Conservation (phyloP, 2,797 vertebrate genomes). For the Liasis olivaceus region DNA sequence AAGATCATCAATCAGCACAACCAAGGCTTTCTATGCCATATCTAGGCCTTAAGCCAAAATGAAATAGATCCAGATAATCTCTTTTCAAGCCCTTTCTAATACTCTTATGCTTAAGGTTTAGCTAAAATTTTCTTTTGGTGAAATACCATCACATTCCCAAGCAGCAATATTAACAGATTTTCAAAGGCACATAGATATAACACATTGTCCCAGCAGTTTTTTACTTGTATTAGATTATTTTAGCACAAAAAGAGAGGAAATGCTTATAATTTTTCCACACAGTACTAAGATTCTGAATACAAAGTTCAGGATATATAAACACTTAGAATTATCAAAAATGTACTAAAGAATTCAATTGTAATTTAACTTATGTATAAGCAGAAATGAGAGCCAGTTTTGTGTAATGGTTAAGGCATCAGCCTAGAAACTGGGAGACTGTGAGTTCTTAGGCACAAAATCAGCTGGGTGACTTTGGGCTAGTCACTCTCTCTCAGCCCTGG, state of each 20-base stretch:
- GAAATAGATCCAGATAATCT: not conserved
- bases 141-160: not conserved
- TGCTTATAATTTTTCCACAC: not conserved
- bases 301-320: not conserved
- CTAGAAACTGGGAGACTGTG: not conserved
- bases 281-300: not conserved
- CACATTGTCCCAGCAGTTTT: too few relatives aligned
- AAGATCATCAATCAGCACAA: not conserved
- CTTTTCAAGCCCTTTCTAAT: not conserved
- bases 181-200: not conserved
- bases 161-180: not conserved
- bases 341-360: not conserved
- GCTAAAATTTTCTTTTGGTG: not conserved
- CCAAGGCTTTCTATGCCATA: not conserved
- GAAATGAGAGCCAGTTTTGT: not conserved
- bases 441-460: too few relatives aligned
- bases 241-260: not conserved
- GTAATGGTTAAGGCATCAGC: not conserved
- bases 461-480: not conserved
- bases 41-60: not conserved
- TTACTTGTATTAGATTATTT: not conserved
- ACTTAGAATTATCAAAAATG: not conserved
- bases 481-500: not conserved
- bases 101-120: not conserved
- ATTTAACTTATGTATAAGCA: not conserved